These are phyloP conservation scores for Pseudomyrmex gracilis DNA, from an alignment of 1,140 invertebrate genomes.

Conservation along the genomic window DNA sequence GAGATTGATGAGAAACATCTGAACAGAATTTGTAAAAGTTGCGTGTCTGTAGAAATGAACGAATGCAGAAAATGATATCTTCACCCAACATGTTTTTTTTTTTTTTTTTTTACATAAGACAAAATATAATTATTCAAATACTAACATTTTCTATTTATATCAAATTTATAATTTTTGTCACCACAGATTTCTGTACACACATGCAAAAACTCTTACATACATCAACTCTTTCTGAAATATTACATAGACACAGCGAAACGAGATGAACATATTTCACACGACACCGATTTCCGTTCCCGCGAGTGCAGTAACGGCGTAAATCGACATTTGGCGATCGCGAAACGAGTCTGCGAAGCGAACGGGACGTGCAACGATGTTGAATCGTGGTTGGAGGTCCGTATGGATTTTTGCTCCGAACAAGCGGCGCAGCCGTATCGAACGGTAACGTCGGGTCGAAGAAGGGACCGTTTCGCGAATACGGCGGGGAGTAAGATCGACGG, in stretches of 20 bases:
- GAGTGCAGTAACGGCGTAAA: constrained; percentile 35
- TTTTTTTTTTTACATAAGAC: too few relatives aligned
- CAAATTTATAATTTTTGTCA: too few relatives aligned
- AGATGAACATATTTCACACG: neutral
- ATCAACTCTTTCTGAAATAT: neutral
- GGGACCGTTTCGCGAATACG: constrained; percentile 53
- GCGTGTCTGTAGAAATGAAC: too few relatives aligned
- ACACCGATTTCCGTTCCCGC: constrained; percentile 11
- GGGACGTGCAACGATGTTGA: constrained; percentile 30
- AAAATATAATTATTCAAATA: too few relatives aligned
- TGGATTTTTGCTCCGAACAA: constrained; percentile 36
- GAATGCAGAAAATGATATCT: too few relatives aligned
- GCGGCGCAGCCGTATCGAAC: constrained; percentile 44
- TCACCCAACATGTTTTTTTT: too few relatives aligned
- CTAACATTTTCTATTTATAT: too few relatives aligned
- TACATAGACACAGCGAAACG: neutral
- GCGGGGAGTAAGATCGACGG: constrained; percentile 25
- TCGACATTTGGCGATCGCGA: constrained; percentile 50
- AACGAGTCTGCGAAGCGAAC: constrained; percentile 36
- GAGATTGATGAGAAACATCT: neutral
- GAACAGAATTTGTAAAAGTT: neutral
- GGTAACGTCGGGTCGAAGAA: constrained; percentile 42
- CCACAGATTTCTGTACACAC: too few relatives aligned
- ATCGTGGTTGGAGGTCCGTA: constrained; percentile 44
- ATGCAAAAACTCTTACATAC: too few relatives aligned